These are phyloP conservation scores for Eonycteris spelaea DNA, from an alignment of 2,113 vertebrate genomes.

Conservation along the genomic window DNA sequence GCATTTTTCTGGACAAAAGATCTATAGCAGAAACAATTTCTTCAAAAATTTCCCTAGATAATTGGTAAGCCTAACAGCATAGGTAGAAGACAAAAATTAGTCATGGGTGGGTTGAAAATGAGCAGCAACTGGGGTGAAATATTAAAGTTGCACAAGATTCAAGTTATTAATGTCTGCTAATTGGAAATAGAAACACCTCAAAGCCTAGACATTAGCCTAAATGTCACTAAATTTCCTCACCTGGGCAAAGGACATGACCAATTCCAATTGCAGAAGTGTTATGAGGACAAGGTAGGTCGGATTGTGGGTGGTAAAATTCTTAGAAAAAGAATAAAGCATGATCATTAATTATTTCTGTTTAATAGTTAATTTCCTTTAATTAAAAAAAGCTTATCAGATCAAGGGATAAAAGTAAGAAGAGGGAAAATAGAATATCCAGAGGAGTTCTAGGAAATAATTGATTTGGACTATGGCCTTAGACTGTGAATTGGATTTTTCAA, in stretches of 20 bases:
- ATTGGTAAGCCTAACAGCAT: neutral
- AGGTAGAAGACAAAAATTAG: neutral
- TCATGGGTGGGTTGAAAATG: neutral
- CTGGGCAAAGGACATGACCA: neutral
- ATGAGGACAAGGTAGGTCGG: neutral
- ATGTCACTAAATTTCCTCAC: neutral
- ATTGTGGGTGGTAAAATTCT: neutral
- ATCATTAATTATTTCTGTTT: neutral
- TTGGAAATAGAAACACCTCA: neutral
- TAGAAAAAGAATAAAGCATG: conserved; percentile 25
- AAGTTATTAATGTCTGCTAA: neutral
- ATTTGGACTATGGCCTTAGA: neutral
- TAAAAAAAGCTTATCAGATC: neutral
- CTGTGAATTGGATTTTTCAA: conserved; percentile 5
- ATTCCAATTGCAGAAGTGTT: neutral
- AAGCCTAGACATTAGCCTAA: neutral
- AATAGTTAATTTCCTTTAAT: neutral
- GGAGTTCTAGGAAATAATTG: neutral
- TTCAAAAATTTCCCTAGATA: conserved; percentile 16
- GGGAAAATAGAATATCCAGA: neutral
- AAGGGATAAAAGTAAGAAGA: neutral
- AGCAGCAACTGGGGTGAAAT: neutral
- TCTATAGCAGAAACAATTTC: neutral
- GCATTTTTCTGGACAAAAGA: neutral
- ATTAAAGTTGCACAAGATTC: neutral